These are phyloP conservation scores for Nettapus auritus DNA, from an alignment of 2,113 vertebrate genomes.

Conservation along the genomic window DNA sequence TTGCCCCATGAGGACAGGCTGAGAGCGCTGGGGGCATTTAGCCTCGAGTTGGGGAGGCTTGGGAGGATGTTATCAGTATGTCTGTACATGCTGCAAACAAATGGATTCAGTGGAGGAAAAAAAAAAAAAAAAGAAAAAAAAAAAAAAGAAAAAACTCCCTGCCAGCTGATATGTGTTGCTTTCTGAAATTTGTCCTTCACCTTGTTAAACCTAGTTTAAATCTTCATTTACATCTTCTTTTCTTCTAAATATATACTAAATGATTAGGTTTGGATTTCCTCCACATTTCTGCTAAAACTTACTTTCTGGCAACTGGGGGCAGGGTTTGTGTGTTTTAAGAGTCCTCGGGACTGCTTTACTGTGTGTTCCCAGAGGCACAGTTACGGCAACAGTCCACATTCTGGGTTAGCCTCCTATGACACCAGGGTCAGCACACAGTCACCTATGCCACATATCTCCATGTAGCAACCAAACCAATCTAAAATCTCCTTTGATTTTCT, in stretches of 20 bases:
- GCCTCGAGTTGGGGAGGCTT: background rate
- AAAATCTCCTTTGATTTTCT: background rate
- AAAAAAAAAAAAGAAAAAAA: background rate
- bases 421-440: background rate
- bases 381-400: background rate
- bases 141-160: background rate
- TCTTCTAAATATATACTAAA: background rate
- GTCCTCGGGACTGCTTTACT: background rate
- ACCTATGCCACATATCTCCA: background rate
- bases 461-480: background rate
- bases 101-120: background rate
- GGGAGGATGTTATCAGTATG: background rate
- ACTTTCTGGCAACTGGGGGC: background rate
- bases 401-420: background rate
- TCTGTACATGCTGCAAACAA: background rate
- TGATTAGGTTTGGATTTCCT: background rate
- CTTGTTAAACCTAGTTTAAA: background rate
- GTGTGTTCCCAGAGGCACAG: background rate
- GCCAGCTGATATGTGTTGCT: background rate
- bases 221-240: background rate
- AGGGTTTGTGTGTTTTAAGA: background rate
- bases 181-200: background rate
- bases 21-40: background rate
- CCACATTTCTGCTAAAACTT: background rate
- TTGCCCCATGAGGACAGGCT: accelerated